Percentiles rank a stretch among this genome's conserved stretches.
Conservation (phyloP, 2,888 invertebrate genomes). For the Dolomedes plantarius region DNA sequence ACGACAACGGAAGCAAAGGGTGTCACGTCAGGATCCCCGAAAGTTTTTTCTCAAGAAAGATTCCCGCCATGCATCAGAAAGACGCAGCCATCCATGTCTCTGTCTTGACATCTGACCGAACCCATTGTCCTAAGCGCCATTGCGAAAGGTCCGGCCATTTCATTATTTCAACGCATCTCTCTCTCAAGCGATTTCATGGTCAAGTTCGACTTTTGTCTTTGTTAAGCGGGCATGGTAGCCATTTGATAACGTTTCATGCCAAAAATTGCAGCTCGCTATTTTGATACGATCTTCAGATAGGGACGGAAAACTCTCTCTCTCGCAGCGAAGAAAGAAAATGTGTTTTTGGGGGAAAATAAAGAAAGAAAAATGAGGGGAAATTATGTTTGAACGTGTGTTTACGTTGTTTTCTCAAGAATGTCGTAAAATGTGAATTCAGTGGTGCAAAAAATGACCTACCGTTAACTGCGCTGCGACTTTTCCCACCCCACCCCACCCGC, state of each 20-base stretch:
- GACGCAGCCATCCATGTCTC: slow-evolving; percentile 19
- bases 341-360: neutral
- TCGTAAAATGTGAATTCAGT: neutral
- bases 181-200: slow-evolving; percentile 50
- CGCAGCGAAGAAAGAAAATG: slow-evolving; percentile 50
- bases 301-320: too few species aligned
- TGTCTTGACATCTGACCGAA: slow-evolving; percentile 47
- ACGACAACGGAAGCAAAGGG: slow-evolving; percentile 53
- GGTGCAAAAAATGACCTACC: neutral
- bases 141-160: slow-evolving; percentile 44
- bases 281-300: neutral
- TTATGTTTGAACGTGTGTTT: neutral
- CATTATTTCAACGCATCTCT: slow-evolving; percentile 46
- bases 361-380: neutral
- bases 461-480: neutral
- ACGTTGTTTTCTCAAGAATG: neutral
- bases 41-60: slow-evolving; percentile 54
- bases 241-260: neutral
- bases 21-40: slow-evolving; percentile 42
- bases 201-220: slow-evolving; percentile 62
- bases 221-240: slow-evolving; percentile 8
- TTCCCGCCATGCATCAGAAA: slow-evolving; percentile 35
- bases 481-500: neutral
- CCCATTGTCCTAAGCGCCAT: slow-evolving; percentile 56
- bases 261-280: neutral